Evolutionary conservation across 1,140 invertebrate genomes (phyloP), one percentile per base, ranked within the genome.

Genomic region (Sycophila sp.): DNA sequence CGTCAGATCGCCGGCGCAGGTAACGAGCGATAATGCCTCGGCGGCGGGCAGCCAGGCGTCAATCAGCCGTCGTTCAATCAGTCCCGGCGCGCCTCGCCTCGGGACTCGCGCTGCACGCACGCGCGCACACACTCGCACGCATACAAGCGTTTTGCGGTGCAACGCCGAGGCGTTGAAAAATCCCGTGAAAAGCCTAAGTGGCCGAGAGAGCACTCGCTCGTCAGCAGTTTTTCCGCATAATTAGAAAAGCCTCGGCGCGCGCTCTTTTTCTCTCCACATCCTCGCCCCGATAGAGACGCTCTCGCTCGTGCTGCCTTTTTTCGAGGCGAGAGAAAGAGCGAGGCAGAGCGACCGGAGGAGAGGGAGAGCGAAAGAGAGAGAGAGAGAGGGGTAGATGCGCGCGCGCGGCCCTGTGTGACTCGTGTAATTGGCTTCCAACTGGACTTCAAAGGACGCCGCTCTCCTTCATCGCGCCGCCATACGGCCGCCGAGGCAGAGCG

Each of bases 381-480:
- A 26, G 75, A 77, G 71, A 62, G 71, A 69, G 47, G 62, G 71
- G 58, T 64, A 65, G 64, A 30, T 71, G 73, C 36, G 45, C 72
- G 74, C 77, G 77, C 83, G 83, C 83, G 83, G 83, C 83, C 82
- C 83, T 85, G 83, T 83, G 85, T 86, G 85, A 86, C 84, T 86
- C 84, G 84, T 85, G 84, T 86, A 86, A 86, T 86, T 86, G 84
- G 85, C 84, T 86, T 84, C 85, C 85, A 86, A 86, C 83, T 85
- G 84, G 85, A 86, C 85, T 85, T 85, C 83, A 85, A 86, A 86
- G 83, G 80, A 75, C 58, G 80, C 85, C 85, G 85, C 84, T 85
- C 80, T 77, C 85, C 84, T 86, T 86, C 84, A 85, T 85, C 85
- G 76, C 77, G 80, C 85, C 84, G 85, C 83, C 83, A 81, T 81